Conservation (phyloP, 2,888 invertebrate genomes). For the Synanthedon tipuliformis region DNA sequence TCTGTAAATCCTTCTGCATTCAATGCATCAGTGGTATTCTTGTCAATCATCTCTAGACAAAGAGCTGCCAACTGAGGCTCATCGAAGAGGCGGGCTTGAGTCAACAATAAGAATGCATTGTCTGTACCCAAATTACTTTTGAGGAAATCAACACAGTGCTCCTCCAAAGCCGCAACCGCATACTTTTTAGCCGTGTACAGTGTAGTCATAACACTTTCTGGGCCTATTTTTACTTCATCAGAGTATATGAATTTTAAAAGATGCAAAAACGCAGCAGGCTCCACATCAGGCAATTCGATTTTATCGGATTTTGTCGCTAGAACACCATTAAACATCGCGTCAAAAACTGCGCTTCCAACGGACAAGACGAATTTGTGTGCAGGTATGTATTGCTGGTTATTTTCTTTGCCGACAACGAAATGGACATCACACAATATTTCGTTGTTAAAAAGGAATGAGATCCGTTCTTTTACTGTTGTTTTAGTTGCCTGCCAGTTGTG, state of each 20-base stretch:
- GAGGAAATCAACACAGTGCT: conserved; percentile 84
- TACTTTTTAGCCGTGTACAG: conserved; percentile 90
- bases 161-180: conserved; percentile 84
- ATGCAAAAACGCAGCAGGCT: conserved; percentile 83
- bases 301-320: conserved; percentile 76
- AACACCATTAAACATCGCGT: conserved; percentile 87
- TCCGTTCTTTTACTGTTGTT: conserved; percentile 79
- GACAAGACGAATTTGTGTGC: conserved; percentile 85
- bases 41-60: conserved; percentile 86
- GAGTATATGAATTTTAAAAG: conserved; percentile 81
- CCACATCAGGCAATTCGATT: conserved; percentile 85
- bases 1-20: conserved; percentile 85
- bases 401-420: conserved; percentile 81
- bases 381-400: conserved; percentile 76
- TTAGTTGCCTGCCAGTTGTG: conserved; percentile 82
- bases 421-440: conserved; percentile 75
- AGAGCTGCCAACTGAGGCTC: conserved; percentile 84
- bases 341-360: conserved; percentile 86
- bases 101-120: conserved; percentile 85
- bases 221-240: conserved; percentile 85
- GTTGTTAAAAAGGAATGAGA: conserved; percentile 72
- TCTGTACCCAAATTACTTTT: conserved; percentile 81
- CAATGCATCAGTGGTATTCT: conserved; percentile 83
- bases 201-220: conserved; percentile 89
- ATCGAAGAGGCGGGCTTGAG: conserved; percentile 84